Percentiles rank a stretch among this genome's conserved stretches.
Evolutionary conservation across 2,888 invertebrate genomes (phyloP).

Genomic region (Agrochola lychnidis): DNA sequence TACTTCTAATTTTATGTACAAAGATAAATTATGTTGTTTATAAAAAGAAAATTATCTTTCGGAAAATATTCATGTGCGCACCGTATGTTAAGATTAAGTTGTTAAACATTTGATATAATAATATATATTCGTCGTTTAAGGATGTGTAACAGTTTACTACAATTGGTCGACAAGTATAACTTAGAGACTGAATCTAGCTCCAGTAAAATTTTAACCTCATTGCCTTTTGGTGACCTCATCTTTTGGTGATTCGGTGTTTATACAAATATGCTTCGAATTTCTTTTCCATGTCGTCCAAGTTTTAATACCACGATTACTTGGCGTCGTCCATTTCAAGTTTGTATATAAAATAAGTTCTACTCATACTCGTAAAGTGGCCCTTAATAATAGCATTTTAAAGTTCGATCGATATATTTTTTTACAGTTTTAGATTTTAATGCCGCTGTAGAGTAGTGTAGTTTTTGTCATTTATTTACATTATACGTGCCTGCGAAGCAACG

Average conservation of each 20-base stretch:
- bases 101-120: conserved; percentile 61
- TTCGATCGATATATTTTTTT: conserved; percentile 47
- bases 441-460: conserved; percentile 39
- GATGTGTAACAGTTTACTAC: conserved; percentile 41
- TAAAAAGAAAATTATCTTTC: conserved; percentile 46
- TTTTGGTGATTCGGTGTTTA: conserved; percentile 32
- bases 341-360: conserved; percentile 31
- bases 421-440: conserved; percentile 46
- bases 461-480: conserved; percentile 22
- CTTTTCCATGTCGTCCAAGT: conserved; percentile 41
- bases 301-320: conserved; percentile 26
- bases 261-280: conserved; percentile 37
- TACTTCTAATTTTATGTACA: conserved; percentile 62
- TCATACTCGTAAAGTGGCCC: conserved; percentile 32
- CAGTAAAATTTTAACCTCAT: conserved; percentile 51
- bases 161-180: conserved; percentile 55
- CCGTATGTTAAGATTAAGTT: conserved; percentile 63
- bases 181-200: conserved; percentile 64
- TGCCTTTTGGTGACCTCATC: conserved; percentile 58
- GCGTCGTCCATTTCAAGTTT: conserved; percentile 31
- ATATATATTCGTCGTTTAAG: conserved; percentile 50
- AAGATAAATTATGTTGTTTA: conserved; percentile 51
- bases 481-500: conserved; percentile 34
- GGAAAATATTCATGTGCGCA: conserved; percentile 46
- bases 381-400: conserved; percentile 36